Conservation (phyloP, 1,140 invertebrate genomes). For the Alviniconcha marisindica region DNA sequence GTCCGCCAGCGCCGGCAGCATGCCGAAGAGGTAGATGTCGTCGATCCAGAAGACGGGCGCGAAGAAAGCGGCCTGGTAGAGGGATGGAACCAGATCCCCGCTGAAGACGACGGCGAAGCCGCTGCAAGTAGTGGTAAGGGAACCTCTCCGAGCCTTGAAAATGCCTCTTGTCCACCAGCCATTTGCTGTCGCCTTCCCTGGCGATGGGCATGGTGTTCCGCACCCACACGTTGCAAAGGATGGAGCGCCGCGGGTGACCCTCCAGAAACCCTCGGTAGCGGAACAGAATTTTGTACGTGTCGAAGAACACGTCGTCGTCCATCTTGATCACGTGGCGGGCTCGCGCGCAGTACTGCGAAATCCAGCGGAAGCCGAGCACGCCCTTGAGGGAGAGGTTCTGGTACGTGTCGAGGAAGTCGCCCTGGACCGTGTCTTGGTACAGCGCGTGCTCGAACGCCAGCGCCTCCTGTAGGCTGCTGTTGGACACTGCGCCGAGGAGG, state of each 20-base stretch:
- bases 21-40: slow-evolving; percentile 78
- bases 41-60: slow-evolving; percentile 78
- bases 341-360: slow-evolving; percentile 80
- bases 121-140: slow-evolving; percentile 59
- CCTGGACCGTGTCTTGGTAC: slow-evolving; percentile 64
- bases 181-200: slow-evolving; percentile 45
- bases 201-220: slow-evolving; percentile 49
- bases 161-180: slow-evolving; percentile 51
- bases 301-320: slow-evolving; percentile 91
- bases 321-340: slow-evolving; percentile 88
- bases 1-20: slow-evolving; percentile 61
- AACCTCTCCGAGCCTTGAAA: slow-evolving; percentile 49
- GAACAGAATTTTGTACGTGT: slow-evolving; percentile 79
- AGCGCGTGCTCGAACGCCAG: slow-evolving; percentile 50
- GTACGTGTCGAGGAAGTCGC: slow-evolving; percentile 64
- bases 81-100: slow-evolving; percentile 50
- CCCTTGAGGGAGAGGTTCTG: slow-evolving; percentile 77
- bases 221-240: slow-evolving; percentile 51
- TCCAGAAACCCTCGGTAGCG: slow-evolving; percentile 32
- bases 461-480: slow-evolving; percentile 37
- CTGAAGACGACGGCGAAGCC: slow-evolving; percentile 56
- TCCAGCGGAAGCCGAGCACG: slow-evolving; percentile 90
- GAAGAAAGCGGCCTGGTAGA: slow-evolving; percentile 67
- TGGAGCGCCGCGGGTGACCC: slow-evolving; percentile 30
- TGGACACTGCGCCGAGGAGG: slow-evolving; percentile 48